Conservation (phyloP, 2,888 invertebrate genomes). For the Conistra vaccinii region DNA sequence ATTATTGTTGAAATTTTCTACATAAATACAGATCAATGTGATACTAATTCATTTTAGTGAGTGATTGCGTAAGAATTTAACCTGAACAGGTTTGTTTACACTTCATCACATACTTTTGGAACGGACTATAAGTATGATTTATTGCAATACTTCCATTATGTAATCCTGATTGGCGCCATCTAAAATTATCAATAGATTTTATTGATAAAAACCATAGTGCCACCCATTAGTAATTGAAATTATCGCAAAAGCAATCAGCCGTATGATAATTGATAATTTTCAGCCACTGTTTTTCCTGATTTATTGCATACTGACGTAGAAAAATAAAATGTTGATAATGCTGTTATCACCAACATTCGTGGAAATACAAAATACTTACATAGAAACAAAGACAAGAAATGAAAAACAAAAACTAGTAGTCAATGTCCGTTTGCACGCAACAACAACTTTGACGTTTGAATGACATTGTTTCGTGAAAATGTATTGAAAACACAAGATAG, state of each 20-base stretch:
- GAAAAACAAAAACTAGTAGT: neutral
- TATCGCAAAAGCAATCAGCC: slow-evolving; percentile 12
- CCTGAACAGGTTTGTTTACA: too few relatives aligned
- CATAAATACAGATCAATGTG: neutral
- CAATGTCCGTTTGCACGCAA: too few relatives aligned
- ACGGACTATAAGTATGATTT: neutral
- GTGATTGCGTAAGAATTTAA: too few relatives aligned
- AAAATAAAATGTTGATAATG: neutral
- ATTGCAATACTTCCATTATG: neutral
- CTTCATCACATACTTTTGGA: too few relatives aligned
- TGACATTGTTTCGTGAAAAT: too few relatives aligned
- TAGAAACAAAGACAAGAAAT: neutral
- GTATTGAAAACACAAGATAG: too few relatives aligned
- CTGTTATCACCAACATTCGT: neutral
- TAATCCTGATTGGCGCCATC: neutral
- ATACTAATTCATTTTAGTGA: too few relatives aligned
- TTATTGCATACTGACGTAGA: slow-evolving; percentile 8
- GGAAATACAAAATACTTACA: neutral
- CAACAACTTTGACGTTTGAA: neutral
- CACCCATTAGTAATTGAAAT: slow-evolving; percentile 11
- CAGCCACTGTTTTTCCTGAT: slow-evolving; percentile 12
- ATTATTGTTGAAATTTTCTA: too few relatives aligned
- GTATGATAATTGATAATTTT: neutral
- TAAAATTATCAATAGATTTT: slow-evolving; percentile 1
- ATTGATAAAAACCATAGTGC: slow-evolving; percentile 1